phyloP scores from a whole-genome alignment of 2,888 invertebrate species.

The Thumatha senex region DNA sequence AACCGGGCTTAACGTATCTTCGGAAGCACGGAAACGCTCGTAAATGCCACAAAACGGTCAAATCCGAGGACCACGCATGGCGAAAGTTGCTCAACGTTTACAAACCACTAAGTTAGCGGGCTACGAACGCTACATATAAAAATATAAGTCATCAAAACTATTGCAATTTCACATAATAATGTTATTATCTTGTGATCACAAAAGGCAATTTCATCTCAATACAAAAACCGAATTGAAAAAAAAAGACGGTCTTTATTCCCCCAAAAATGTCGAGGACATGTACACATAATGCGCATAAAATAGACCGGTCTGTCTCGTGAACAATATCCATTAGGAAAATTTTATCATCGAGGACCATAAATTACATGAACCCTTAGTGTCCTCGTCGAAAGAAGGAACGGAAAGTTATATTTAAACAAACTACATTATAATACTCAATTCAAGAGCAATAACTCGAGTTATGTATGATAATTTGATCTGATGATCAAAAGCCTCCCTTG shows the following conservation, averaged over 20 bases:
- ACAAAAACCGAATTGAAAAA: conserved; percentile 31
- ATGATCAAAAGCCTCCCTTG: conserved; percentile 45
- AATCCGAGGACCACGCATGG: no score
- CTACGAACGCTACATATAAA: no score
- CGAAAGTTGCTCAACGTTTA: no score
- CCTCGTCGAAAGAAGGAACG: conserved; percentile 38
- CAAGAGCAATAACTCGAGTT: conserved; percentile 59
- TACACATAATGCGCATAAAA: conserved; percentile 53
- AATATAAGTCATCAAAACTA: no score
- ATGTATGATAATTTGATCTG: conserved; percentile 73
- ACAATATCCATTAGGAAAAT: conserved; percentile 72
- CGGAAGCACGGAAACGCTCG: no score
- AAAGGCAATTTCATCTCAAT: conserved; percentile 28
- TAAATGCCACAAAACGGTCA: no score
- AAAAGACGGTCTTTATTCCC: conserved; percentile 26
- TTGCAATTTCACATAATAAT: no score
- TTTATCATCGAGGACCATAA: conserved; percentile 74
- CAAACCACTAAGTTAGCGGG: no score
- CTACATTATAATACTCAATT: conserved; percentile 75
- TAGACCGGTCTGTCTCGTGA: conserved; percentile 61
- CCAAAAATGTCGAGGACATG: conserved; percentile 28
- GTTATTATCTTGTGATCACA: conserved; percentile 25
- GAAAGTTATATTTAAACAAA: conserved; percentile 76
- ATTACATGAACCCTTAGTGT: conserved; percentile 56
- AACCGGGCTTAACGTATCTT: no score